Evolutionary conservation across 2,113 vertebrate genomes (phyloP).

Genomic region (Oxyura jamaicensis): DNA sequence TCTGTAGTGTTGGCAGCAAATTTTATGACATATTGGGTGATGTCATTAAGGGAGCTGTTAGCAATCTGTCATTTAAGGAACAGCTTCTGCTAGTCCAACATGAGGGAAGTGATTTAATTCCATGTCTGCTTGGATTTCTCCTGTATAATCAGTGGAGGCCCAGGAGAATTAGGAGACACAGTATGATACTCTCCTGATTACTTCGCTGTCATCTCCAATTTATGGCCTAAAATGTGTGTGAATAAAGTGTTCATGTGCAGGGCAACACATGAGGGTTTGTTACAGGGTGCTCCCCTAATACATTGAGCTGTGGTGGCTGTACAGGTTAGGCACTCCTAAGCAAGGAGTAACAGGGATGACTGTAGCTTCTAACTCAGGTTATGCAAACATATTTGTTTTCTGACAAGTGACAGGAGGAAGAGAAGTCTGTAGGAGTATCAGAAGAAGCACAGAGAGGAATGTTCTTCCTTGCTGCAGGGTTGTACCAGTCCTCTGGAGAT

Average conservation of each 20-base stretch:
- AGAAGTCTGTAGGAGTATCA: neutral
- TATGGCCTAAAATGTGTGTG: neutral
- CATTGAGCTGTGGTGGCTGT: neutral
- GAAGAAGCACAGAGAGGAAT: neutral
- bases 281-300: neutral
- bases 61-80: slow-evolving; percentile 66
- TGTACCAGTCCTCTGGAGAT: neutral
- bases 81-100: neutral
- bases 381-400: neutral
- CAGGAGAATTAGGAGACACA: slow-evolving; percentile 36
- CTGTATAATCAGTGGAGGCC: slow-evolving; percentile 12
- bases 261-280: neutral
- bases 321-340: neutral
- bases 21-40: slow-evolving; percentile 69
- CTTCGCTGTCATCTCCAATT: slow-evolving; percentile 36
- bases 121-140: slow-evolving; percentile 53
- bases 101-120: slow-evolving; percentile 57
- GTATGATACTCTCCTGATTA: slow-evolving; percentile 39
- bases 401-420: neutral
- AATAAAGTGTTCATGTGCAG: neutral
- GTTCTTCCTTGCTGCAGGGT: neutral
- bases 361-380: neutral
- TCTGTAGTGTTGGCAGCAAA: slow-evolving; percentile 50
- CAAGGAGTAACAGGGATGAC: neutral
- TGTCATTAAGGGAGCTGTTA: slow-evolving; percentile 70